Base-by-base conservation (phyloP, 2,888 invertebrate genomes). In the Augochlorella aurata region DNA sequence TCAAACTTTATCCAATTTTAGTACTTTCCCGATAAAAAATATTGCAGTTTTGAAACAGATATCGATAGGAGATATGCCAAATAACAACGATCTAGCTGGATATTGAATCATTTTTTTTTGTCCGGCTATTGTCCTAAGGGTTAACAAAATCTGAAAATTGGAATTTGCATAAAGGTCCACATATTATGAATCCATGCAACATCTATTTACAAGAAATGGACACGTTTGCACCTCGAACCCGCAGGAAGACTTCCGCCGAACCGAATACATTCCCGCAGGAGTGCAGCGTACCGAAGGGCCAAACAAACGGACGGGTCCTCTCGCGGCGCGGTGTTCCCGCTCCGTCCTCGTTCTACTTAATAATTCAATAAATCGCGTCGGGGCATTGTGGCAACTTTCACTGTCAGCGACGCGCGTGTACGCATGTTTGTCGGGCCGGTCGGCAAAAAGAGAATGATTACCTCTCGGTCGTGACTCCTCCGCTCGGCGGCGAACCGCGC, bases 381-480 rank as follows among this genome's bases (percentile, higher is more conserved):
- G 18, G 44, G 58, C 66, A 76, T 76, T 83, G 78, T 73, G 45
- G 52, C 73, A 73, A 66, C 66, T 61, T 44, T 73, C 65, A 44
- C 73, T 44, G 24, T 47, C 50, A n/a, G 38, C 44, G 38, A 38
- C 47, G 29, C 54, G 45, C 44, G 74, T 73, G 24, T 58, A 79
- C 58, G 73, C 77, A 70, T 74, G 81, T 77, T 76, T 65, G 75
- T 50, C 47, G 67, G 50, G 9, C 44, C 47, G 67, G 24, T 58
- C 38, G 38, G 29, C 67, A 80, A 83, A 83, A 88, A 77, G 74
- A 83, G 75, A 88, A 85, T 81, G 87, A 86, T 85, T 74, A 86
- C 79, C 83, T 83, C 83, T 85, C 69, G 76, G 77, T 79, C 79
- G 87, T 65, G 65, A 44, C 65, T 65, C 44, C 12, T 44, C 65